Base-by-base conservation (phyloP, 2,888 invertebrate species). In the Volucella bombylans region DNA sequence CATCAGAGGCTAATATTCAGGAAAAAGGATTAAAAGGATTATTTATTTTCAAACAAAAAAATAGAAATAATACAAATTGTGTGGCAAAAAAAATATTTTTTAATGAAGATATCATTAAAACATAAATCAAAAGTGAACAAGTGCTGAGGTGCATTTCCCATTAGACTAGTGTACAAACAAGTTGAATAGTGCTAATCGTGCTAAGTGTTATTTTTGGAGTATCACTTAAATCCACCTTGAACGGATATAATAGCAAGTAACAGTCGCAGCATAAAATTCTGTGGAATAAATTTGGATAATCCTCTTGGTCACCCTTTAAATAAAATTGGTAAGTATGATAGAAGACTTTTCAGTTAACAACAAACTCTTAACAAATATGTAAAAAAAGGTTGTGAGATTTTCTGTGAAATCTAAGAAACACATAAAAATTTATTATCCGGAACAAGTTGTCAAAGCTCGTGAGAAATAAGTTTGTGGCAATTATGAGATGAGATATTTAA, bases 251-350 rank as follows among this genome's bases (percentile, higher is more conserved):
- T 14, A 11, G 10, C n/a, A 45, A 55, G 18, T 31, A 67, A 10
- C 10, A 47, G 43, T 23, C 23, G 43, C 1, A 39, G 14, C n/a
- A 39, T 39, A 41, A 4, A 18, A 52, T 59, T 54, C 59, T 41
- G 65, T 67, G 77, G 67, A 43, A 77, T 43, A 67, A 72, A 67
- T 61, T 82, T 82, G 82, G 82, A 82, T 82, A 82, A 47, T 55
- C 64, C 57, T 18, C 57, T 59, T 10, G 31, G 43, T 11, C 64
- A 45, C 50, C 43, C 12, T 49, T 57, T 41, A 15, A 57, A 31
- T 9, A 59, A 38, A 14, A 38, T 59, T 57, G 69, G 69, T 69
- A 69, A 69, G 69, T 69, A 2, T 2, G 18, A 3, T 23, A 47
- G 1, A 23, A 10, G 14, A 14, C 31, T 31, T 0, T 9, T n/a